Evolutionary conservation across 2,113 vertebrate genomes (phyloP), one percentile per base, ranked within the genome.

Genomic region (Laterallus jamaicensis): DNA sequence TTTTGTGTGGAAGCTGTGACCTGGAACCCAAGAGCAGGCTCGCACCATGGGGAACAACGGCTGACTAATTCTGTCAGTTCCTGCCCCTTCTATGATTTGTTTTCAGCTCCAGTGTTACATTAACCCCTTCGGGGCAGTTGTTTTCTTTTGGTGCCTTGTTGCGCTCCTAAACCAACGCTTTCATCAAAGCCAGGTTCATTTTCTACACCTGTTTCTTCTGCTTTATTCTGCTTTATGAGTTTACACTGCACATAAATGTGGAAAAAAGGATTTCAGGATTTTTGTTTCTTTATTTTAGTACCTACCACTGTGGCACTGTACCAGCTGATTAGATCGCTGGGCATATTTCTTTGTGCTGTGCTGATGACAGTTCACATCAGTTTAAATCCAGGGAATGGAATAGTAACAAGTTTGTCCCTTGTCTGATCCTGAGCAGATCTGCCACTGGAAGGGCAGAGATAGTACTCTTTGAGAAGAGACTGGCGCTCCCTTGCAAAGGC

Each of bases 1-100:
- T 91, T 96, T 96, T 96, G 94, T 97, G 90, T 84, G 71, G 74
- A 62, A 91, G 90, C 95, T 0, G 2, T 96, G 95, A 96, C 88
- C 94, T 95, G 95, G 94, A 97, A 96, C 93, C 35, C 82, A 31
- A 37, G 79, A 86, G 88, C 71, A 71, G 67, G 68, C 76, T 92
- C 3, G 0, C 52, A 35, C 52, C 29, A 7, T 28, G 0, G 2
- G 77, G 40, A 92, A 32, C 35, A 86, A 69, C 5, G 19, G 25
- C 44, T 92, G 76, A 88, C 69, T 93, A 62, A 81, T 83, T 79
- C 70, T 66, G 80, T 78, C 79, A 59, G 86, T 77, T 94, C 63
- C 89, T 90, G 59, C 71, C 39, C 64, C 26, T 54, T 28, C 75
- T 68, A 0, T 80, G 60, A 74, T 88, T 88, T 70, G 42, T 81